phyloP scores from a whole-genome alignment of 2,888 invertebrate species.

The Mythimna ferrago region DNA sequence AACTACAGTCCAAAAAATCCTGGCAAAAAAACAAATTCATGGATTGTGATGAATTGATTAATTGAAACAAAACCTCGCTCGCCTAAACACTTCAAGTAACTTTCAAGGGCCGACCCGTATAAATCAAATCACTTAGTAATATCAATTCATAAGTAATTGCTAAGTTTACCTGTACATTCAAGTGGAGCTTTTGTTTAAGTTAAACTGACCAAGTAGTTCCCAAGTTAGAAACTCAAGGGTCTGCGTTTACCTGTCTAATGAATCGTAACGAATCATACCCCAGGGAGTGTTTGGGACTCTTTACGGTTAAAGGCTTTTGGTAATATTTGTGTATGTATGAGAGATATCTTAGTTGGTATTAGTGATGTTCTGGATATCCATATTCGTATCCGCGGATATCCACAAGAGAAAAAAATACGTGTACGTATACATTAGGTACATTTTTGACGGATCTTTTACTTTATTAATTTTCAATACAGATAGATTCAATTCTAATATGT shows the following conservation, averaged over 20 bases:
- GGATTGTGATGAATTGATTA: not conserved
- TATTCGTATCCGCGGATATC: too few species aligned
- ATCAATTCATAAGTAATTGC: conserved; percentile 42
- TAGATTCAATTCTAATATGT: too few species aligned
- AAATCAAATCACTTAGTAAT: conserved; percentile 44
- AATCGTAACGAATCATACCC: conserved; percentile 56
- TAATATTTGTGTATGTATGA: conserved; percentile 10
- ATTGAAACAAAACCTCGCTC: not conserved
- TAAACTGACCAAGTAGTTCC: conserved; percentile 61
- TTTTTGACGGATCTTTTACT: too few species aligned
- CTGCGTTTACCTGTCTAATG: conserved; percentile 48
- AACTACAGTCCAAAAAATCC: too few species aligned
- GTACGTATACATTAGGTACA: too few species aligned
- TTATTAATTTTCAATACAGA: too few species aligned
- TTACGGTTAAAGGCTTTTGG: conserved; percentile 29
- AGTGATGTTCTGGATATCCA: too few species aligned
- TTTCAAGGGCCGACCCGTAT: conserved; percentile 38
- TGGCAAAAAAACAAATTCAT: too few species aligned
- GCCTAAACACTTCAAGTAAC: not conserved
- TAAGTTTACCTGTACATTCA: conserved; percentile 43
- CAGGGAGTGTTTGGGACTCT: conserved; percentile 45
- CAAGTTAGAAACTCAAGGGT: conserved; percentile 40
- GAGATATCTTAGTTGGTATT: not conserved
- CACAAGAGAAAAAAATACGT: too few species aligned
- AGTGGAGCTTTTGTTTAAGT: conserved; percentile 55